Conservation (phyloP, 2,888 invertebrate genomes). For the Drosophila anceps region DNA sequence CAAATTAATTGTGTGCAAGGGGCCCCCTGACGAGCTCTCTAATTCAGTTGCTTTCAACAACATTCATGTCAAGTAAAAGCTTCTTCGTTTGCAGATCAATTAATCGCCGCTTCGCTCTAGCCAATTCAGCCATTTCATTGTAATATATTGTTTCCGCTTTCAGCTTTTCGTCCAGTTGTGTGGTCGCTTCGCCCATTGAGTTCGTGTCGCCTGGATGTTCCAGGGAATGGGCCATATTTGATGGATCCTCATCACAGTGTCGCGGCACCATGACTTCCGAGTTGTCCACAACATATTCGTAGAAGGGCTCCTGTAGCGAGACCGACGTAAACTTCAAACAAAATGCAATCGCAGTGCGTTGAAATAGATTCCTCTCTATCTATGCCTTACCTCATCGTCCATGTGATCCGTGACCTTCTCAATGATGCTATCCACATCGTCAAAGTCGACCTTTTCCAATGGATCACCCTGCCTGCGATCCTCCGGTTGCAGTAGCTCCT, state of each 20-base stretch:
- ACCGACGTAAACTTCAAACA: conserved; percentile 47
- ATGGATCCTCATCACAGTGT: conserved; percentile 54
- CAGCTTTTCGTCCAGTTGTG: conserved; percentile 72
- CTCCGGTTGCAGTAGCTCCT: conserved; percentile 40
- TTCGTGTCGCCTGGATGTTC: conserved; percentile 43
- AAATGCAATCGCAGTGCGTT: conserved; percentile 9
- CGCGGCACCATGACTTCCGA: conserved; percentile 56
- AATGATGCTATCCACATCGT: conserved; percentile 73
- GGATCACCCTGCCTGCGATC: conserved; percentile 60
- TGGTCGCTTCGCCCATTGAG: conserved; percentile 59
- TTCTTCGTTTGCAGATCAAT: conserved; percentile 75
- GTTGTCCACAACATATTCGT: conserved; percentile 70
- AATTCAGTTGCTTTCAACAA: conserved; percentile 48
- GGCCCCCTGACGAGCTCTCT: background rate
- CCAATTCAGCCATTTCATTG: conserved; percentile 78
- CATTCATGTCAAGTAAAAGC: conserved; percentile 70
- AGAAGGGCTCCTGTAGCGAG: conserved; percentile 65
- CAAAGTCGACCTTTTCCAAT: conserved; percentile 71
- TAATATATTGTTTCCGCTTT: conserved; percentile 79
- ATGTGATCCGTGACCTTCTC: conserved; percentile 69
- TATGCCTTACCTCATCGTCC: conserved; percentile 61
- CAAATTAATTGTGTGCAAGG: conserved; percentile 29
- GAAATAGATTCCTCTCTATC: background rate
- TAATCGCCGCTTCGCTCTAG: conserved; percentile 69
- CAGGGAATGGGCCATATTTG: conserved; percentile 42